Base-by-base conservation (phyloP, 2,888 invertebrate genomes). In the Sinopyrophorus schimmeli region DNA sequence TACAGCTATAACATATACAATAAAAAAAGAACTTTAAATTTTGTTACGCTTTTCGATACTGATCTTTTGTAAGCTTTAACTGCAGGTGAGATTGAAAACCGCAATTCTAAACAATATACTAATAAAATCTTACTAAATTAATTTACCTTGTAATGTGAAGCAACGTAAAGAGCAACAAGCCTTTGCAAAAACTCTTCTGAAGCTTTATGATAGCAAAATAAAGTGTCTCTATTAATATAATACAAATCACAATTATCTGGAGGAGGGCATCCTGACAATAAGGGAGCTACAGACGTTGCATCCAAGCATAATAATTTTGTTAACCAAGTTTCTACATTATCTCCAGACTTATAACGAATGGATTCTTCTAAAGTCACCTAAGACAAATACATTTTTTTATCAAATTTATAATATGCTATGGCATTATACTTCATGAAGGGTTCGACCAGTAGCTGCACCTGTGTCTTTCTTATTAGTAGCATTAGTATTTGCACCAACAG, bases 161-260 rank as follows among this genome's bases (percentile, higher is more conserved):
- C 86, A 0, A 98, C 98, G 70, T 94, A 97, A 27, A 99, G 84
- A 7, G 93, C 83, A 57, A 99, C 92, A 5, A 99, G 71, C 48
- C 92, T 79, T 62, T 97, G 95, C 5, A 99, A 77, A 73, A 99
- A 98, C 2, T 86, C 81, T 73, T 93, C 93, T 0, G 92, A 90
- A 0, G 94, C 94, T 67, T 88, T 88, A 68, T 98, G 96, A 71
- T 93, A 98, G 42, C 95, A 96, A 75, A 99, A 99, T 16, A 99
- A 74, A 0, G 97, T 94, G 72, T 99, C 98, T 48, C 94, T 77
- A 68, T 84, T 90, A 44, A 93, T 86, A 42, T 92, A 86, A 73
- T 85, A 92, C 32, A 99, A 80, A 55, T 96, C 89, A 71, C 99
- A 99, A 18, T 81, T 77, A 51, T 87, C 84, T 0, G 96, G 95